Conservation (phyloP, 2,113 vertebrate species). For the Chloebia gouldiae region DNA sequence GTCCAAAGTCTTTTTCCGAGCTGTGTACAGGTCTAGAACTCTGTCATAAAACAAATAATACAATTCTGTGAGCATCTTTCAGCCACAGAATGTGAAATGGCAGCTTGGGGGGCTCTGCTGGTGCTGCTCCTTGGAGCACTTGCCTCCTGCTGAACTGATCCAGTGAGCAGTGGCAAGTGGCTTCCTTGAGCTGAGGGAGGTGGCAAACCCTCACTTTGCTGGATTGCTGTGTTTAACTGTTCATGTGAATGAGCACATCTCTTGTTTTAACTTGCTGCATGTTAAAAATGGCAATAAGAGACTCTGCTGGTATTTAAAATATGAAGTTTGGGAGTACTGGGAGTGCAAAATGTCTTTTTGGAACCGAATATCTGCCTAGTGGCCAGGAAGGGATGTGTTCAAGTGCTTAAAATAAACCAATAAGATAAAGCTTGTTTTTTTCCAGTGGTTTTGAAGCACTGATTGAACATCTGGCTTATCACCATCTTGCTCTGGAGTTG, state of each 20-base stretch:
- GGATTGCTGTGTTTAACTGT: constrained; percentile 8
- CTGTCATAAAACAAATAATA: not conserved
- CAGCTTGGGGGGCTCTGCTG: constrained; percentile 6
- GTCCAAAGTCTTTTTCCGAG: not conserved
- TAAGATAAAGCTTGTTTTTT: constrained; percentile 20
- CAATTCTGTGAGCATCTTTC: not conserved
- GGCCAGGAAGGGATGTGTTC: constrained; percentile 36
- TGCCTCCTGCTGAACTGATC: constrained; percentile 15
- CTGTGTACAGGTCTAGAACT: not conserved
- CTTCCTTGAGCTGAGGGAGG: not conserved
- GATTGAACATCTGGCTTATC: constrained; percentile 17
- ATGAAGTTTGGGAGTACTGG: not conserved
- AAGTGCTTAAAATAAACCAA: constrained; percentile 44
- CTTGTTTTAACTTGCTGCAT: not conserved
- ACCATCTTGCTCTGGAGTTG: not conserved
- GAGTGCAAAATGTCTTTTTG: constrained; percentile 42
- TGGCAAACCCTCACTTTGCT: not conserved
- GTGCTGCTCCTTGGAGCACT: not conserved
- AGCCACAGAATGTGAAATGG: constrained; percentile 1
- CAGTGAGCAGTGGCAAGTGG: not conserved
- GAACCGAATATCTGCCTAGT: not conserved
- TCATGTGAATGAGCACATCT: not conserved
- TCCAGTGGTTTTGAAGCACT: not conserved
- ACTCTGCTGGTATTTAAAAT: not conserved
- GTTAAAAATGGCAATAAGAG: constrained; percentile 5